phyloP scores from a whole-genome alignment of 2,113 vertebrate species.

The Oryzias javanicus region DNA sequence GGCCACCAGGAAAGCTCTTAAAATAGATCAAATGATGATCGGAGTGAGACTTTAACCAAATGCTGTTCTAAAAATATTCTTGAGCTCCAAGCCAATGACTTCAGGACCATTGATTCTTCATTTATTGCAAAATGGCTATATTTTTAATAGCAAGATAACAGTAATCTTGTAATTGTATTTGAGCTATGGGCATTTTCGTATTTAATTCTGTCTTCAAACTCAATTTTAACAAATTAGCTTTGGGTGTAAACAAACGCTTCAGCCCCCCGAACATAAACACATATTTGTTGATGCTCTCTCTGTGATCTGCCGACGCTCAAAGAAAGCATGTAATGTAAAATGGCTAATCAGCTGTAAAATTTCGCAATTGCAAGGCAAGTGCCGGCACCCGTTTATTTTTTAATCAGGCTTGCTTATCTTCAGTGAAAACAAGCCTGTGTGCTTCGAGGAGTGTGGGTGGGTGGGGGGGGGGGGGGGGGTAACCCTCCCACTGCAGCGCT shows the following conservation, averaged over 20 bases:
- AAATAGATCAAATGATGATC: no score
- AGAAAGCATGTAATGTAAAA: constrained; percentile 7
- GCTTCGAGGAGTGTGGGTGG: background rate
- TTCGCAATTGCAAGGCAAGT: constrained; percentile 2
- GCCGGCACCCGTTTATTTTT: constrained; percentile 16
- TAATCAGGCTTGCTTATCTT: constrained; percentile 40
- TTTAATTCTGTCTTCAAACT: background rate
- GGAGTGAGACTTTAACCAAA: background rate
- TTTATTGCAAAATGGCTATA: background rate
- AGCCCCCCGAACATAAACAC: background rate
- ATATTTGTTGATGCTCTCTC: constrained; percentile 2
- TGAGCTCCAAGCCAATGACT: background rate
- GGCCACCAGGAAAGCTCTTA: no score
- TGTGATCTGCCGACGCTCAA: constrained; percentile 5
- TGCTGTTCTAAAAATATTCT: background rate
- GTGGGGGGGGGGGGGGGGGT: no score
- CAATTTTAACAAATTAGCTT: background rate
- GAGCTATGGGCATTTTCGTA: background rate
- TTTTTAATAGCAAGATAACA: constrained; percentile 6
- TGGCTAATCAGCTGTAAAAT: constrained; percentile 27
- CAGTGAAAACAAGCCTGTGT: constrained; percentile 14
- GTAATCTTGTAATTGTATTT: constrained; percentile 2
- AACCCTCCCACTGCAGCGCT: constrained; percentile 6
- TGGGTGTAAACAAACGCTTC: constrained; percentile 7
- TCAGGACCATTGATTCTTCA: background rate